Base-by-base conservation (phyloP, 2,113 vertebrate genomes). In the Scalopus aquaticus region DNA sequence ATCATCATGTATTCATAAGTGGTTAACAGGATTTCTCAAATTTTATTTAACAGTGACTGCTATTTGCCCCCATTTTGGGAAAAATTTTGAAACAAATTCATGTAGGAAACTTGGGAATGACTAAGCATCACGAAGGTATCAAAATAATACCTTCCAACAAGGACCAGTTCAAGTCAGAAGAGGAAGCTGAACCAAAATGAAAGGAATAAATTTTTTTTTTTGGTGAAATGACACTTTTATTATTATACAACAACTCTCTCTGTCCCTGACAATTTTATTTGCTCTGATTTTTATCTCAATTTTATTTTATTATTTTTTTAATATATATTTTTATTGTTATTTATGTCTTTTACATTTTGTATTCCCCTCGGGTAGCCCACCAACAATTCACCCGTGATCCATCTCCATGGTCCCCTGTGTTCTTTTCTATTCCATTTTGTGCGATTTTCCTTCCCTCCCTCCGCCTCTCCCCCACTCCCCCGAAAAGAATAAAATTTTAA, bases 81-180 rank as follows among this genome's bases (percentile, higher is more conserved):
- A 35, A 92, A 96, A 95, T 64, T 91, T 69, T 88, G 22, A 69
- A 83, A 62, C 22, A 73, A 28, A 85, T 62, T 94, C 42, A 73
- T 20, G 4, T 49, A 49, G 90, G 42, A 91, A 80, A 95, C 44
- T 67, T 77, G 56, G 19, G 91, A 73, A 94, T 87, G n/a, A 91
- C 58, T 42, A 44, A 80, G 39, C 15, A 73, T 19, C n/a, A 51
- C 24, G 74, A 72, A 79, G 9, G 28, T 94, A 65, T 44, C 67
- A 86, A 91, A 88, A 85, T 67, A 80, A 76, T 11, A 73, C 28
- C 35, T 13, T 73, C 80, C 6, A 49, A 9, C n/a, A 11, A 86
- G 30, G 13, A 84, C 8, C 30, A 84, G 39, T 64, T 90, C 37
- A 54, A 15, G 19, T 12, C 74, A 94, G 88, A 9, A 60, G 3